Percentiles rank a stretch among this genome's conserved stretches.
Evolutionary conservation across 2,888 invertebrate species (phyloP).

Genomic region (Pollenia labialis): DNA sequence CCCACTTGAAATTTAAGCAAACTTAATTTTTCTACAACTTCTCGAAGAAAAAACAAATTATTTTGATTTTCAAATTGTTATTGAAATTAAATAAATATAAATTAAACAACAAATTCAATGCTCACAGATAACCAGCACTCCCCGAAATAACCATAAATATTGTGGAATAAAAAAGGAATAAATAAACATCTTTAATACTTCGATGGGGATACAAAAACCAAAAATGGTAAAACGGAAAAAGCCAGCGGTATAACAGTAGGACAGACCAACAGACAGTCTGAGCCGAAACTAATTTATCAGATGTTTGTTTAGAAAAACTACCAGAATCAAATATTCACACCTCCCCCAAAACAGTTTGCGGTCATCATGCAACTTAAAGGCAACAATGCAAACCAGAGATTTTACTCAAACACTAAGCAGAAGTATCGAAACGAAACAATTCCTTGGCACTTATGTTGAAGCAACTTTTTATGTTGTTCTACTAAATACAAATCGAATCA

Average conservation of each 20-base stretch:
- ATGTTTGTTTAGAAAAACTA: constrained; percentile 17
- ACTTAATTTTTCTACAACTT: neutral
- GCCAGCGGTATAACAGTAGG: neutral
- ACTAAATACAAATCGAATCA: constrained; percentile 49
- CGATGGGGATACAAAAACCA: neutral
- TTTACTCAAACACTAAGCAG: constrained; percentile 24
- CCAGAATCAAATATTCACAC: constrained; percentile 70
- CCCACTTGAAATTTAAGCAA: constrained; percentile 35
- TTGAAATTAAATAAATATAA: constrained; percentile 67
- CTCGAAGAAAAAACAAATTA: neutral
- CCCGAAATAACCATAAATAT: constrained; percentile 52
- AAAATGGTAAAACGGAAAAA: constrained; percentile 20
- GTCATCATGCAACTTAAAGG: constrained; percentile 31
- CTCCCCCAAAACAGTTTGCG: constrained; percentile 48
- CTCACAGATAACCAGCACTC: constrained; percentile 46
- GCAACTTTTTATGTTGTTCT: constrained; percentile 21
- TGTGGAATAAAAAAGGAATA: constrained; percentile 18
- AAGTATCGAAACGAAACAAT: constrained; percentile 19
- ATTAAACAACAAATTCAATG: constrained; percentile 45
- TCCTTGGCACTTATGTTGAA: constrained; percentile 40
- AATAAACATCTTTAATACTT: constrained; percentile 25
- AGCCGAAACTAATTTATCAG: constrained; percentile 29
- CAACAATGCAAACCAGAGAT: constrained; percentile 9
- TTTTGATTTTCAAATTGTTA: constrained; percentile 59
- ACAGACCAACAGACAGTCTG: neutral